Conservation (phyloP, 2,888 invertebrate genomes). For the Sinentomon sp. region DNA sequence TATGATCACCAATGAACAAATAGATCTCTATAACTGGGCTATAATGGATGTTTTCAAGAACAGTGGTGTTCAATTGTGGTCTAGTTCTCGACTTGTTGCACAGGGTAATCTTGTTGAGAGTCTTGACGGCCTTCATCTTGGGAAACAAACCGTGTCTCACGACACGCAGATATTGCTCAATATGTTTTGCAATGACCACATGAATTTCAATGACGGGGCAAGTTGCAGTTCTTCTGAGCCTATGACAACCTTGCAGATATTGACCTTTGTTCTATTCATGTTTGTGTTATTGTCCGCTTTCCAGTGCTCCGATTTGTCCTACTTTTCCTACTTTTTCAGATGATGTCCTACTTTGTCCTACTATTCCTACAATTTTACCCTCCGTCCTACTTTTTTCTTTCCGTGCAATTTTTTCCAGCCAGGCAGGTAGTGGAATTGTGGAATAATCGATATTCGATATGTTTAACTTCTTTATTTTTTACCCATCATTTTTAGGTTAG, state of each 20-base stretch:
- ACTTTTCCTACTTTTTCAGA: too few species aligned
- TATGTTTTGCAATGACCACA: conserved; percentile 87
- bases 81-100: conserved; percentile 50
- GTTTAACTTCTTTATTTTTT: too few species aligned
- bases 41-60: conserved; percentile 44
- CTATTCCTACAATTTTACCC: too few species aligned
- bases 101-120: conserved; percentile 38
- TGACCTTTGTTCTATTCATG: conserved; percentile 50
- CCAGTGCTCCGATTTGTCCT: too few species aligned
- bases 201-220: conserved; percentile 88
- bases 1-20: conserved; percentile 50
- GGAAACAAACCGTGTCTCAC: conserved; percentile 42
- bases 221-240: conserved; percentile 74
- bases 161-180: conserved; percentile 65
- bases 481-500: too few species aligned
- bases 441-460: too few species aligned
- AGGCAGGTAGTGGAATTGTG: too few species aligned
- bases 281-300: too few species aligned
- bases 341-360: too few species aligned
- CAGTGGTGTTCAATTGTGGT: conserved; percentile 49
- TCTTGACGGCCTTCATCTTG: conserved; percentile 40
- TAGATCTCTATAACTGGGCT: conserved; percentile 74
- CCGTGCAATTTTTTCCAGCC: too few species aligned
- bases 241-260: conserved; percentile 53
- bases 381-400: too few species aligned